A percentile compares a stretch with the other conserved stretches of the same genome.
Conservation (phyloP, 2,113 vertebrate genomes). For the Ciconia maguari region DNA sequence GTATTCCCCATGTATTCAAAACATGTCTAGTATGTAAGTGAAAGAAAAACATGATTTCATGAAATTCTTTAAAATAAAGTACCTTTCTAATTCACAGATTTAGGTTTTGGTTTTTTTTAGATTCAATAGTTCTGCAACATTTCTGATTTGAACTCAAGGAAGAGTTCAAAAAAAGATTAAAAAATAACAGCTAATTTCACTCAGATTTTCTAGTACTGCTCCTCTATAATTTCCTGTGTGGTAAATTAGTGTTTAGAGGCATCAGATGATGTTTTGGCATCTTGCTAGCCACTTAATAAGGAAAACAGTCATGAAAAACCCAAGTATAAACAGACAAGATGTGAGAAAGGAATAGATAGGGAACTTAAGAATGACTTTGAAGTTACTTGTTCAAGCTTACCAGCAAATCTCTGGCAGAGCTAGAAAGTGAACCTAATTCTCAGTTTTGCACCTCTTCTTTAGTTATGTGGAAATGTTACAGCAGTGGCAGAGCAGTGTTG, state of each 20-base stretch:
- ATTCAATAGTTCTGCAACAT: neutral
- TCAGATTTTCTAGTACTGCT: neutral
- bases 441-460: neutral
- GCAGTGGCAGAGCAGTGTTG: neutral
- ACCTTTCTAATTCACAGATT: neutral
- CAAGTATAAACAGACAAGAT: neutral
- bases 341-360: neutral
- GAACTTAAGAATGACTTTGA: neutral
- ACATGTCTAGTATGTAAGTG: neutral
- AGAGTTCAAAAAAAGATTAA: neutral
- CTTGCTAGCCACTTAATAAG: neutral
- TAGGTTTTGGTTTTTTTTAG: neutral
- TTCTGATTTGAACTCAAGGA: neutral
- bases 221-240: neutral
- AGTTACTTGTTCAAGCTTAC: neutral
- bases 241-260: slow-evolving; percentile 5
- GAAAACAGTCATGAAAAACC: neutral
- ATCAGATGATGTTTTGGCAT: slow-evolving; percentile 13
- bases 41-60: neutral
- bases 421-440: neutral
- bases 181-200: neutral
- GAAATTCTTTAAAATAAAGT: neutral
- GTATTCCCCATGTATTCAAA: neutral
- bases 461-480: neutral
- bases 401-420: neutral